Conservation (phyloP, 1,140 invertebrate genomes). For the Drosophila jambulina region DNA sequence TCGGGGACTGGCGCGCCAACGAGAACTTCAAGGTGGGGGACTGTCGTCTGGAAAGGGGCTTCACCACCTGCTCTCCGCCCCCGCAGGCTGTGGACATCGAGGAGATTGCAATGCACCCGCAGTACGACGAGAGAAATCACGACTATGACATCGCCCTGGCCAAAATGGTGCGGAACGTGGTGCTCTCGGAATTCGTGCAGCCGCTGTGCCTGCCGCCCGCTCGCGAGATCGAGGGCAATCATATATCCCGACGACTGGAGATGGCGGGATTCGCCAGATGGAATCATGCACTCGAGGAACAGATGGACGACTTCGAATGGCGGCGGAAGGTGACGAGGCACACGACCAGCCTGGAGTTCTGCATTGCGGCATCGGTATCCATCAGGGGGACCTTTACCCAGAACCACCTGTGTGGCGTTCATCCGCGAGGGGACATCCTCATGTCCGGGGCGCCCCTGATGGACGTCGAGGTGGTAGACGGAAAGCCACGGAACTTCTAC, state of each 20-base stretch:
- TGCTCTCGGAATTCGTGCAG: conserved; percentile 8
- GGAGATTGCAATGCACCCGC: conserved; percentile 32
- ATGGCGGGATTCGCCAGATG: conserved; percentile 1
- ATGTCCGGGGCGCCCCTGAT: conserved; percentile 28
- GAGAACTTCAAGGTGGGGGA: neutral
- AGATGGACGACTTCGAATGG: neutral
- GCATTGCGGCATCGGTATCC: neutral
- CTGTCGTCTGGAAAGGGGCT: neutral
- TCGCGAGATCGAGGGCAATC: neutral
- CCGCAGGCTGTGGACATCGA: conserved; percentile 9
- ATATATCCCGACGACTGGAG: conserved; percentile 22
- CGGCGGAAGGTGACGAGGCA: conserved; percentile 10
- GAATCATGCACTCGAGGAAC: neutral
- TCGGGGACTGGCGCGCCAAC: conserved; percentile 10
- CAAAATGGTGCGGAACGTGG: conserved; percentile 13
- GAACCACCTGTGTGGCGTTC: conserved; percentile 28
- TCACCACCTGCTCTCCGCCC: conserved; percentile 8
- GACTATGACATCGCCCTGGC: conserved; percentile 29
- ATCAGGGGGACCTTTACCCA: neutral
- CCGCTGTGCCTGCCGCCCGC: conserved; percentile 31
- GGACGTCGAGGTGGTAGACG: conserved; percentile 16
- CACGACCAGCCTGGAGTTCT: conserved; percentile 14
- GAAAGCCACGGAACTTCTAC: conserved; percentile 14
- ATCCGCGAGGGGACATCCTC: neutral
- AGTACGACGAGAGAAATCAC: neutral